Conservation (phyloP, 2,113 vertebrate species). For the Grammomys dolichurus region DNA sequence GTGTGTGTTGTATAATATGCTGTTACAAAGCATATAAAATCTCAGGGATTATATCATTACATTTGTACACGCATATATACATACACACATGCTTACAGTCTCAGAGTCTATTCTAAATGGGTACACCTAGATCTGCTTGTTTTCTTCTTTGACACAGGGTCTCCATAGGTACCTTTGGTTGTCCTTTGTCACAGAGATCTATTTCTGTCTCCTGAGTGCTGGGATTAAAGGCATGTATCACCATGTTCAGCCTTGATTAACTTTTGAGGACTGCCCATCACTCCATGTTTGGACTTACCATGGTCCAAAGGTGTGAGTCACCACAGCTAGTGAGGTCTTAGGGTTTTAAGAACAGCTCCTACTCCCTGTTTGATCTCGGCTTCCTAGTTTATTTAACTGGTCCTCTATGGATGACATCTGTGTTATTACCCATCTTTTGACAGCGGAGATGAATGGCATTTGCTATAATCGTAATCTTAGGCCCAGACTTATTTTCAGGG, state of each 20-base stretch:
- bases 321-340: background rate
- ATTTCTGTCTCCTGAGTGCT: background rate
- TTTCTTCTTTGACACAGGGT: background rate
- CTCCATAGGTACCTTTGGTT: background rate
- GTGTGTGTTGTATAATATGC: no score
- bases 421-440: slow-evolving; percentile 22
- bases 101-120: background rate
- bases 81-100: background rate
- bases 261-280: background rate
- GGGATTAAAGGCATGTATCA: background rate
- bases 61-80: background rate
- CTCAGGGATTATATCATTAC: background rate
- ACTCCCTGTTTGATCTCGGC: background rate
- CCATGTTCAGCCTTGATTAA: background rate
- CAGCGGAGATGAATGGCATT: background rate
- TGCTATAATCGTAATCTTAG: background rate
- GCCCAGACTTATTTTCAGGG: background rate
- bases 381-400: background rate
- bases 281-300: background rate
- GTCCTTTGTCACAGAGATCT: background rate
- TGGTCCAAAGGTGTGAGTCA: background rate
- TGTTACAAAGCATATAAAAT: background rate
- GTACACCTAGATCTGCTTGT: background rate
- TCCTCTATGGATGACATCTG: background rate
- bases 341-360: background rate